Evolutionary conservation across 92 coral and sea anemone genomes (phyloP).

Genomic region (Phenganax subtilis): DNA sequence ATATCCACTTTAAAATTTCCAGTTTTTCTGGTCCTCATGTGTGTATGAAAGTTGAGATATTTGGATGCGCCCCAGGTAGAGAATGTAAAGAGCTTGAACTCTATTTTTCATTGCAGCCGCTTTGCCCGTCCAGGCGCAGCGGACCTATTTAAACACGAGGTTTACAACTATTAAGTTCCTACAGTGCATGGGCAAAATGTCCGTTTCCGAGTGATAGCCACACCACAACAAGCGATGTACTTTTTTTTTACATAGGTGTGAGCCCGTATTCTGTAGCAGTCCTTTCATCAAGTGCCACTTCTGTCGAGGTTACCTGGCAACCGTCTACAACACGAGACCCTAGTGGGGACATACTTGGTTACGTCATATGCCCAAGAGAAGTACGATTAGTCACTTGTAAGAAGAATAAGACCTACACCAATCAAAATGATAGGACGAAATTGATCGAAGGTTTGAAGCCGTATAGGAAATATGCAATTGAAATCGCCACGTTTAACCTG

Average conservation of each 20-base stretch:
- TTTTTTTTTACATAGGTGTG: not conserved
- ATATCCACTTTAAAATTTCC: constrained; percentile 4
- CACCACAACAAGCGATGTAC: not conserved
- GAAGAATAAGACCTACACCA: constrained; percentile 4
- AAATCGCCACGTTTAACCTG: constrained; percentile 10
- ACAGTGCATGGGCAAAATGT: too few relatives aligned
- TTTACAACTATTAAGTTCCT: too few relatives aligned
- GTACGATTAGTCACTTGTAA: not conserved
- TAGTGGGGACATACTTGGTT: constrained; percentile 13
- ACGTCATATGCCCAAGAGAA: constrained; percentile 29
- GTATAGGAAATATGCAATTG: constrained; percentile 7
- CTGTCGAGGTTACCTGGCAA: constrained; percentile 25
- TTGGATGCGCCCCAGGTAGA: constrained; percentile 34
- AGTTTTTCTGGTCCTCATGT: constrained; percentile 15
- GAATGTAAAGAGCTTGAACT: not conserved
- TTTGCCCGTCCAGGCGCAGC: not conserved
- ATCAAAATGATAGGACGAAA: not conserved
- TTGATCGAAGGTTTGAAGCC: constrained; percentile 11
- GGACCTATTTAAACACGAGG: too few relatives aligned
- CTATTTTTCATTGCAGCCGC: not conserved
- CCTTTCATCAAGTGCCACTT: constrained; percentile 14
- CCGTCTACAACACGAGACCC: not conserved
- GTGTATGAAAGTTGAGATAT: constrained; percentile 37
- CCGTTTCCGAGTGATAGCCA: too few relatives aligned
- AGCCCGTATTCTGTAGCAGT: constrained; percentile 15